Evolutionary conservation across 53 echinoderm and acorn worm genomes (phyloP), one percentile per base, ranked within the genome.

Genomic region (Apostichopus leukothele): DNA sequence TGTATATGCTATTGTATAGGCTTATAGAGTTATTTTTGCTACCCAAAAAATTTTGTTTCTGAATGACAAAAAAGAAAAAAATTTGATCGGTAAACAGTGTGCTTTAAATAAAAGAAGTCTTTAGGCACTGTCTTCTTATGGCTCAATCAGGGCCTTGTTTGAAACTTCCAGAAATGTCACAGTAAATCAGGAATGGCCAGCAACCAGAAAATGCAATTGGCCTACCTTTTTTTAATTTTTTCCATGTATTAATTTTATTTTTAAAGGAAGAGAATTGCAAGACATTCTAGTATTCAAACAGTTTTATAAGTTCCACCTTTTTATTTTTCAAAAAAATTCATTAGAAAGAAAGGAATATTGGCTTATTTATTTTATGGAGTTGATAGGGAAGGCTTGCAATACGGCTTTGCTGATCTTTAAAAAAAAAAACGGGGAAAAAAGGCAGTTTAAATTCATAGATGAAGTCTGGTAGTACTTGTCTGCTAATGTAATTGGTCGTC

Each of bases 11-110:
- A 87, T 75, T 87, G 74, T 85, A 85, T 63, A 85, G 66, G 85
- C 85, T 85, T 85, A 67, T 75, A 86, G 75, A 87, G 75, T 87
- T 87, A 87, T 87, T 87, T 87, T 87, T 87, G 88, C 75, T 87
- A 87, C 75, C 88, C 88, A 87, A 87, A 74, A 80, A 21, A 67
- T 81, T 85, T 85, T 85, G 85, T 60, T 85, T 63, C 85, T 63
- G 67, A 63, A 50, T 85, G 67, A 67, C 52, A 76, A 14, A 76
- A 21, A 74, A 39, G 39, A 39, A 9, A 75, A 39, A 79, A 59
- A 59, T 55, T 81, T 59, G 85, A 85, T 85, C 85, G 85, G 85
- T 67, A 85, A 85, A 85, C 85, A 85, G 85, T 85, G 85, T 85
- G 85, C 85, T 85, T 76, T 76, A 71, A 71, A 63, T 13, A 63